Percentiles rank a stretch among this genome's conserved stretches.
Conservation (phyloP, 2,113 vertebrate genomes). For the Empidonax traillii region DNA sequence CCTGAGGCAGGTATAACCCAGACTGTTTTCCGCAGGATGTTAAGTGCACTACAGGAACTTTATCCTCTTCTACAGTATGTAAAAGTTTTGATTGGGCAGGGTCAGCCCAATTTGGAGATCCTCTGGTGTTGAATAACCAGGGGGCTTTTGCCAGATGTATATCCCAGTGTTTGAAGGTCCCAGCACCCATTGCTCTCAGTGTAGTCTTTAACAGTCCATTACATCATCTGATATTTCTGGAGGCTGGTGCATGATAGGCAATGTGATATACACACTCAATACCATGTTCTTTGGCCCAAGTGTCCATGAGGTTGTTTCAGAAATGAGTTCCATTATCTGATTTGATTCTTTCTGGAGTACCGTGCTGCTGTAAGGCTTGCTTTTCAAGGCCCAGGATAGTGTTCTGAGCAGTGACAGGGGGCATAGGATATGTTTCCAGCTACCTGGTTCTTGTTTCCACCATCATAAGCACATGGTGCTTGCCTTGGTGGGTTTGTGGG, state of each 20-base stretch:
- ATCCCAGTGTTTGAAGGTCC: neutral
- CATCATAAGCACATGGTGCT: neutral
- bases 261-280: neutral
- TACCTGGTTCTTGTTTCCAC: neutral
- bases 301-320: neutral
- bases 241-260: neutral
- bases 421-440: neutral
- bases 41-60: neutral
- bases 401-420: neutral
- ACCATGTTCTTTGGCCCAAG: neutral
- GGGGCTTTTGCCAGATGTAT: too few species aligned
- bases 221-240: neutral
- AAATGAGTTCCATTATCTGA: neutral
- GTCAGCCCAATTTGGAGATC: neutral
- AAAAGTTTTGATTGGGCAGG: neutral
- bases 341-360: neutral
- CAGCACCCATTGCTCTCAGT: too few species aligned
- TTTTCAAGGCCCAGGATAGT: neutral
- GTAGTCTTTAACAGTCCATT: neutral
- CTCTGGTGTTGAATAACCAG: neutral
- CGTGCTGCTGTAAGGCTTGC: neutral
- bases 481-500: neutral
- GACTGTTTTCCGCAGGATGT: neutral
- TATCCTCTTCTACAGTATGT: neutral
- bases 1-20: neutral